Base-by-base conservation (phyloP, 2,797 vertebrate species). In the Urocyon cinereoargenteus region DNA sequence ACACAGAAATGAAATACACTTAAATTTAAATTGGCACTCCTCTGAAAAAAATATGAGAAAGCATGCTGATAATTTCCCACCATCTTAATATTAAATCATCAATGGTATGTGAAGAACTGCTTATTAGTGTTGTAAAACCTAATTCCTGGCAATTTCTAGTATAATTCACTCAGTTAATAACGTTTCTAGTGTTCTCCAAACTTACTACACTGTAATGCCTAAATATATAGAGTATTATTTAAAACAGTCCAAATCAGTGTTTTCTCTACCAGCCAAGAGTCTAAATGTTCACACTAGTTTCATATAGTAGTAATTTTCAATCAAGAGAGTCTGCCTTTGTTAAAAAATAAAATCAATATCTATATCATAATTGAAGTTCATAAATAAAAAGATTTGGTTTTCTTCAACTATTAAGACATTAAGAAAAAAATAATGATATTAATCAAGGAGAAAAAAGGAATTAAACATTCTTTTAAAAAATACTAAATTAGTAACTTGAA, bases 391-490 rank as follows among this genome's bases (percentile, higher is more conserved):
- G 0, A 3, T 34, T 59, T 75, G 26, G 1, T 61, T 90, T 1
- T 61, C 13, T 92, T 84, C 28, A 82, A 94, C 15, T 78, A 14
- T 16, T 59, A 88, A 90, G 70, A 1, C 10, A 90, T 72, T 90
- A 59, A 53, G 10, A 78, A 49, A 77, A 28, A 92, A 59, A 81
- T 31, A 66, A 31, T 57, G 51, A 64, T 55, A 68, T 59, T 68
- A 91, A 82, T 36, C 53, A 51, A 77, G 28, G 36, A 88, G 36
- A 92, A 13, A 82, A 6, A 88, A 75, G 2, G 28, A 92, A 87
- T 70, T 36, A 83, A 64, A 62, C 2, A 86, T 59, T 77, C 21
- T 62, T 93, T 92, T 81, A 12, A 31, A 94, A 92, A 92, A 90
- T 14, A 91, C 22, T 62, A 59, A 94, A 77, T 51, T 77, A 72